Evolutionary conservation across 2,797 vertebrate genomes (phyloP), one percentile per base, ranked within the genome.

Genomic region (Melanotaenia maccullochi): DNA sequence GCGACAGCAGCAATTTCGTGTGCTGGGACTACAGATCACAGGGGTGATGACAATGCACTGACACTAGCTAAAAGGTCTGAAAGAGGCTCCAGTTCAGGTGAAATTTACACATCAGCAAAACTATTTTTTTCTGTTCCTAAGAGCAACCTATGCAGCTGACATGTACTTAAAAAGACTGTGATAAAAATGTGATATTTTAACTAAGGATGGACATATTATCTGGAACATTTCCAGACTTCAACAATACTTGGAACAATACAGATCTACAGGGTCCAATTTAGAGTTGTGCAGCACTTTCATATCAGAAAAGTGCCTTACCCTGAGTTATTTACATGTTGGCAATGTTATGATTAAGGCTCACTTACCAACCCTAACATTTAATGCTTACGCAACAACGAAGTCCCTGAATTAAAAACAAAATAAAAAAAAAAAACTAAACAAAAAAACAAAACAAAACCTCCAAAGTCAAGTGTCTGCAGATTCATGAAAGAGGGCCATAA

Each of bases 1-100:
- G 55, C 42, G 12, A 28, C 52, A 65, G 33, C 52, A 71, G 67
- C 20, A 24, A 16, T 62, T n/a, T 13, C 24, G 49, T 64, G 68
- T n/a, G 65, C 75, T 60, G 38, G 51, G 51, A 9, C 55, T 57
- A 56, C 69, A 61, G 51, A 65, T 75, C 71, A 56, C 35, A 42
- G 38, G 22, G 42, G n/a, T 65, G 74, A 83, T 74, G 68, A 82
- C 63, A 14, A 47, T 40, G 73, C 54, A 77, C 56, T 33, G 36
- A 65, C 60, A 81, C 58, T 56, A 62, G 61, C 40, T 52, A 28
- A 30, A 81, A 49, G 25, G 32, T 47, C 42, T n/a, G 36, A 76
- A 66, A 51, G 1, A 68, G 61, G 22, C 54, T 44, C 42, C 49
- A 20, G 9, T 65, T 71, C 22, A 65, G 32, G 55, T 42, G 28